Evolutionary conservation across 2,888 invertebrate species (phyloP).

Genomic region (Dichetophora obliterata): DNA sequence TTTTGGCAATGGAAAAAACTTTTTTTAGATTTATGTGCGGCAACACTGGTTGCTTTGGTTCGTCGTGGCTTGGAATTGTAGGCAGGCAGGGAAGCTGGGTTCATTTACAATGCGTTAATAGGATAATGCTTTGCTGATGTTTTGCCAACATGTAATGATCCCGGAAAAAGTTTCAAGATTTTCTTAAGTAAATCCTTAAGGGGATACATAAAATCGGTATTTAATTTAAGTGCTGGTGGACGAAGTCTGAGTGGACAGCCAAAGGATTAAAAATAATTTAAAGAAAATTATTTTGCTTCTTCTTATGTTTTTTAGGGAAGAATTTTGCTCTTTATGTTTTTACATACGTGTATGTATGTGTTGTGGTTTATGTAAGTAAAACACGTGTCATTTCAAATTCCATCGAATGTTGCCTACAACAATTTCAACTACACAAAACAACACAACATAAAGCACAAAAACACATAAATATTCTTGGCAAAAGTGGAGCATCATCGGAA

Average conservation of each 20-base stretch:
- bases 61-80: background rate
- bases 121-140: conserved; percentile 51
- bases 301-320: background rate
- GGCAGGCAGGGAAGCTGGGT: conserved; percentile 56
- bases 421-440: background rate
- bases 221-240: conserved; percentile 3
- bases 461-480: background rate
- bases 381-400: background rate
- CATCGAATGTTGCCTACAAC: background rate
- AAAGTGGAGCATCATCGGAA: background rate
- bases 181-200: background rate
- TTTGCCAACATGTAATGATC: background rate
- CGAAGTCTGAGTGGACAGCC: background rate
- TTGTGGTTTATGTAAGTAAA: background rate
- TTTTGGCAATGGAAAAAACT: conserved; percentile 19
- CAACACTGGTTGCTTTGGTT: background rate
- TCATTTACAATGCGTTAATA: conserved; percentile 60
- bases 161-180: background rate
- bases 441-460: no score
- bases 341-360: no score
- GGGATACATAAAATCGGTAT: background rate
- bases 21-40: conserved; percentile 25
- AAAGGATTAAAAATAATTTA: no score
- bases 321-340: no score
- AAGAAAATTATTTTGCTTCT: background rate